Evolutionary conservation across 2,797 vertebrate genomes (phyloP).

Genomic region (Sparidentex hasta): DNA sequence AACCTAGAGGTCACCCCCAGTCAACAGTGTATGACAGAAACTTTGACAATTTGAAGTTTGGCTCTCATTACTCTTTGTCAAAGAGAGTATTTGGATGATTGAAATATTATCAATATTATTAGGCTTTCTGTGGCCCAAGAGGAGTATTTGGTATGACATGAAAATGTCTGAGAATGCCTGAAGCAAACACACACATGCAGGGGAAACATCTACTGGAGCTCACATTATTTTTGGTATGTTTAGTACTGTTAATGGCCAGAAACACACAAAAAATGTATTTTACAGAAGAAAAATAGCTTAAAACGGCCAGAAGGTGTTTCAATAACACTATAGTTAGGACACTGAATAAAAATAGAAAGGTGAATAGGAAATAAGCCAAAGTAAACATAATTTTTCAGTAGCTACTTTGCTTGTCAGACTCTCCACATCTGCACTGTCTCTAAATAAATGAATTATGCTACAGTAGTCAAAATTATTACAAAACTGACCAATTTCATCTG

Average conservation of each 20-base stretch:
- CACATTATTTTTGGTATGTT: neutral
- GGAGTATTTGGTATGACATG: neutral
- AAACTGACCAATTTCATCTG: neutral
- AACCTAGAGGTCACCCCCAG: neutral
- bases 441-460: neutral
- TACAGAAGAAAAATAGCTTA: too few species aligned
- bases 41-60: neutral
- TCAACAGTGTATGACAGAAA: neutral
- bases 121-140: neutral
- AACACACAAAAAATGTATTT: neutral
- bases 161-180: constrained; percentile 8
- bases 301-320: constrained; percentile 1
- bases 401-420: too few species aligned
- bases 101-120: neutral
- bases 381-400: neutral
- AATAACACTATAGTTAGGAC: neutral
- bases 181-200: neutral
- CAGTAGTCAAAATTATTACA: neutral
- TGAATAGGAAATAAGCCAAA: neutral
- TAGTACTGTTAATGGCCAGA: neutral
- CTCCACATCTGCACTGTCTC: neutral
- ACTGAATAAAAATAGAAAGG: neutral
- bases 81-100: neutral
- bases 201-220: neutral
- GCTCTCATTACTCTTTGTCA: neutral